phyloP scores from a whole-genome alignment of 2,113 vertebrate genomes.

The Scomber scombrus region DNA sequence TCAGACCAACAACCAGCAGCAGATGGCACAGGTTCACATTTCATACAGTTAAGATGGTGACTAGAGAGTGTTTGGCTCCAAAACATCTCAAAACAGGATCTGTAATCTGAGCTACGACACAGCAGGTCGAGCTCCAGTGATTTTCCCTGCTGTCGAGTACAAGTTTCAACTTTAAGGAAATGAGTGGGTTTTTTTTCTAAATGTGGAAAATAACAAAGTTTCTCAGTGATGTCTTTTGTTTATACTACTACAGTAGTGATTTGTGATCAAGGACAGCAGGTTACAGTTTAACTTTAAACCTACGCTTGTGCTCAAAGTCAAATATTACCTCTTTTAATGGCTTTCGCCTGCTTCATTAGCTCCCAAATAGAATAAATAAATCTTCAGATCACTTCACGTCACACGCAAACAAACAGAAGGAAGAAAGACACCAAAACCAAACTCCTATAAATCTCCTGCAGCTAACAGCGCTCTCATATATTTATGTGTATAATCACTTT shows the following conservation, averaged over 20 bases:
- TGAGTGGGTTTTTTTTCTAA: too few species aligned
- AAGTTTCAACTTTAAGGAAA: not conserved
- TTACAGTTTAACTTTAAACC: conserved; percentile 62
- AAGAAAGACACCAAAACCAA: not conserved
- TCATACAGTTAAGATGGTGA: conserved; percentile 17
- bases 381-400: not conserved
- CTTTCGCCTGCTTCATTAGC: conserved; percentile 8
- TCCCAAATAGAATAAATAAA: conserved; percentile 2
- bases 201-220: not conserved
- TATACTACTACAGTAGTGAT: not conserved
- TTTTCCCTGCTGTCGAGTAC: not conserved
- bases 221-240: not conserved
- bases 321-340: conserved; percentile 22
- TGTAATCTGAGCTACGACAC: conserved; percentile 29
- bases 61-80: conserved; percentile 3
- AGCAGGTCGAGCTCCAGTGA: not conserved
- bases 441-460: not conserved
- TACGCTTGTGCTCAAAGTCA: conserved; percentile 17
- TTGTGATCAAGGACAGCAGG: conserved; percentile 17
- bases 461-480: too few species aligned
- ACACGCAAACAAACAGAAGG: not conserved
- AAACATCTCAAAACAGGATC: conserved; percentile 19
- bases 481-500: not conserved
- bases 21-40: conserved; percentile 50
- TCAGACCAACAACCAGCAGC: conserved; percentile 30